Evolutionary conservation across 2,797 vertebrate species (phyloP).

Genomic region (Bradypodion ventrale): DNA sequence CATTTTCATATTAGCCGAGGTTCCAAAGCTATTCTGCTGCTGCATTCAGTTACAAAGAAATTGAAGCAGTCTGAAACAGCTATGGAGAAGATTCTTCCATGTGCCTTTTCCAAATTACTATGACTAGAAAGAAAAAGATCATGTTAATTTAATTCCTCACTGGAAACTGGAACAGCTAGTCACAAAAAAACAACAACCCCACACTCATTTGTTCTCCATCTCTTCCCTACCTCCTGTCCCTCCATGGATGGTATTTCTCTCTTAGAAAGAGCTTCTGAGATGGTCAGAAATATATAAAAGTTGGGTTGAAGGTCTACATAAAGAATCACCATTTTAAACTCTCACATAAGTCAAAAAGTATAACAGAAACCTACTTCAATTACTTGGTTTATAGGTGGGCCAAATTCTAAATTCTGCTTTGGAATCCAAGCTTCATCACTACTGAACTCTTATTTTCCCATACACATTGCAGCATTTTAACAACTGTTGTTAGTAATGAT

Average conservation of each 20-base stretch:
- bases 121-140: not conserved
- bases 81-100: not conserved
- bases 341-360: not conserved
- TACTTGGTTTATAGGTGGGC: not conserved
- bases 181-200: too few species aligned
- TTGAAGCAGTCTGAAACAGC: not conserved
- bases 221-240: not conserved
- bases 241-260: not conserved
- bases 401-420: not conserved
- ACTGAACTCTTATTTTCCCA: too few species aligned
- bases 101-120: not conserved
- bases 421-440: not conserved
- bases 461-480: not conserved
- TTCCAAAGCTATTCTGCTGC: not conserved
- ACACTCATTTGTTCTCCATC: not conserved
- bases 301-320: not conserved
- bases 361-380: not conserved
- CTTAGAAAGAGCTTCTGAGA: not conserved
- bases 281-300: not conserved
- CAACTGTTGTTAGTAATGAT: too few species aligned
- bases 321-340: not conserved
- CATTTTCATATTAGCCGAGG: not conserved
- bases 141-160: not conserved
- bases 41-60: not conserved
- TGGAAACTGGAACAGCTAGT: not conserved